Evolutionary conservation across 2,113 vertebrate genomes (phyloP), one percentile per base, ranked within the genome.

Genomic region (Naja naja): DNA sequence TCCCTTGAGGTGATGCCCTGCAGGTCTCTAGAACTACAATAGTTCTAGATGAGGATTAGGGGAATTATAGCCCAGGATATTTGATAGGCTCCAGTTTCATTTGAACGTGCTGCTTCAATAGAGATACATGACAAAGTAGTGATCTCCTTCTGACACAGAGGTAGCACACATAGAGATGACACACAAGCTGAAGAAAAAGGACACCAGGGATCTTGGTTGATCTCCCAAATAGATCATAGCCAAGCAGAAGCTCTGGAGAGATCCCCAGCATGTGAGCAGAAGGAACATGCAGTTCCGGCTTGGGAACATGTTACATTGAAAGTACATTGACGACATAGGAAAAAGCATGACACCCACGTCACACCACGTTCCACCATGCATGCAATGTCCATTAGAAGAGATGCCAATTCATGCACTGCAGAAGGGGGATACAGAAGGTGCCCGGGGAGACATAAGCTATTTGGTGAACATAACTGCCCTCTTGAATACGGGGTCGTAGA

Each of bases 301-400:
- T 1, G 5, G 7, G 18, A 0, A 91, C 87, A 94, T 56, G 3
- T 43, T 20, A 90, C 69, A 34, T 7, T 58, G 56, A 12, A 89
- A 56, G 55, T 81, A 93, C 93, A 55, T 18, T 0, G 93, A 81
- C 85, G 90, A 91, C 0, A 0, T 3, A 30, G 85, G 0, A 9
- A 74, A 90, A 91, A 90, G 43, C 96, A 56, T 97, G 97, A 90
- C 92, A 34, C 8, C 23, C 86, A 92, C 9, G 69, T 30, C 97
- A 85, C 95, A 96, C 95, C 92, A 5, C 0, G 30, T 85, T 64
- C 85, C 49, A 85, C 0, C 47, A 92, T 45, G 54, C 97, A 97
- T 95, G 96, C 96, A 92, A 43, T 86, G 94, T 16, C 95, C 96
- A 94, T 90, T 88, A 60, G 55, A 96, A 96, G 97, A 96, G 96